Evolutionary conservation across 2,113 vertebrate species (phyloP).

Genomic region (Eupsittula cactorum): DNA sequence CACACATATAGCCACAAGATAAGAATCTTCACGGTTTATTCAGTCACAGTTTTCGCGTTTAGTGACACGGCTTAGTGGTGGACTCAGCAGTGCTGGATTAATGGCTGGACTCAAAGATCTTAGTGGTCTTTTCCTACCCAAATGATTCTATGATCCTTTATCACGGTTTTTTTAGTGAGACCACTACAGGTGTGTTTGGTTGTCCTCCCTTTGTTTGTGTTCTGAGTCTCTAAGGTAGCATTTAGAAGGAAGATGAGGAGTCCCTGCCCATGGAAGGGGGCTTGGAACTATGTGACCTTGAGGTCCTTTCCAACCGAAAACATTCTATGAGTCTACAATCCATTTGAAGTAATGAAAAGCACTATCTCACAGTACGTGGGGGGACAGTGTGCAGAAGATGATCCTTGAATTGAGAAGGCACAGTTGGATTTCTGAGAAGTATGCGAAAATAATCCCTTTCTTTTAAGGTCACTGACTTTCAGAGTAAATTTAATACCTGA

Average conservation of each 20-base stretch:
- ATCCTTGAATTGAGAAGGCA: neutral
- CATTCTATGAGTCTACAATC: too few relatives aligned
- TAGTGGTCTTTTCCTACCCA: too few relatives aligned
- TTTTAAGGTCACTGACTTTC: neutral
- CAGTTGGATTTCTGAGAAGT: neutral
- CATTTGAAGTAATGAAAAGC: too few relatives aligned
- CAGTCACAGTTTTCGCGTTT: neutral
- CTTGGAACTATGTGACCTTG: too few relatives aligned
- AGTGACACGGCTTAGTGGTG: too few relatives aligned
- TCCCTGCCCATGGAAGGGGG: too few relatives aligned
- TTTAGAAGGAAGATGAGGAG: neutral
- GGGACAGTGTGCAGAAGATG: too few relatives aligned
- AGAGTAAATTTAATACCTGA: neutral
- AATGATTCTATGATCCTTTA: neutral
- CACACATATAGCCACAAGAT: fast-evolving
- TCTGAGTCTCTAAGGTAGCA: neutral
- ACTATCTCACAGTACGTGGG: too few relatives aligned
- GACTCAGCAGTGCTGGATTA: too few relatives aligned
- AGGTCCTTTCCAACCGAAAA: too few relatives aligned
- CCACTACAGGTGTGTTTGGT: neutral
- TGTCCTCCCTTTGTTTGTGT: neutral
- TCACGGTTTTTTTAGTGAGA: fast-evolving
- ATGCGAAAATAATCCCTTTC: neutral
- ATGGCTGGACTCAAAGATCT: too few relatives aligned
- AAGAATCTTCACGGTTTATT: neutral